Conservation (phyloP, 2,113 vertebrate species). For the Pomatorhinus ruficollis region DNA sequence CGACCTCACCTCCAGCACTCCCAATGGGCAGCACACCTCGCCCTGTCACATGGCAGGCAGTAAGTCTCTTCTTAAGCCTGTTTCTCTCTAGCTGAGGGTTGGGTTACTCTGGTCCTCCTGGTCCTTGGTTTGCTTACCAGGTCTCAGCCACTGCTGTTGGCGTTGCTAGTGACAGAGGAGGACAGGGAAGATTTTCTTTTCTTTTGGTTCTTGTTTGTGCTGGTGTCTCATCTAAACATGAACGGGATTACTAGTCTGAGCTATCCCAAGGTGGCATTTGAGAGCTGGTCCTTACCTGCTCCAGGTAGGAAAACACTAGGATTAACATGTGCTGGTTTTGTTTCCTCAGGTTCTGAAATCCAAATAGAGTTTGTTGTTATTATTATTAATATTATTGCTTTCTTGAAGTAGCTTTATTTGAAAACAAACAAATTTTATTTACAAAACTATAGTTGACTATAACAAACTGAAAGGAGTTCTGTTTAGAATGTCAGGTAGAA, state of each 20-base stretch:
- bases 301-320: constrained; percentile 75
- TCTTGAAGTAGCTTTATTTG: constrained; percentile 15
- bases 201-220: constrained; percentile 23
- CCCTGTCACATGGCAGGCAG: constrained; percentile 89
- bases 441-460: background rate
- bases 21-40: constrained; percentile 89
- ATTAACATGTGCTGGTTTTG: constrained; percentile 48
- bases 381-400: background rate
- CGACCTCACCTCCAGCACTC: constrained; percentile 89
- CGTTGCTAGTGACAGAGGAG: constrained; percentile 33
- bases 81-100: constrained; percentile 34
- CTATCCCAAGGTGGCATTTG: constrained; percentile 75
- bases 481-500: constrained; percentile 14
- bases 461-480: constrained; percentile 32
- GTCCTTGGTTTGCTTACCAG: constrained; percentile 4
- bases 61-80: constrained; percentile 78
- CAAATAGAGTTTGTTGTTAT: background rate
- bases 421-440: constrained; percentile 45
- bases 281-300: constrained; percentile 78
- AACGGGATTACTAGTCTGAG: constrained; percentile 72
- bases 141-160: constrained; percentile 22
- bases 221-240: constrained; percentile 69
- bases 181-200: background rate
- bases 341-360: constrained; percentile 41
- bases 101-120: constrained; percentile 43